Evolutionary conservation across 92 coral and sea anemone species (phyloP).

Genomic region (Siderastrea radians): DNA sequence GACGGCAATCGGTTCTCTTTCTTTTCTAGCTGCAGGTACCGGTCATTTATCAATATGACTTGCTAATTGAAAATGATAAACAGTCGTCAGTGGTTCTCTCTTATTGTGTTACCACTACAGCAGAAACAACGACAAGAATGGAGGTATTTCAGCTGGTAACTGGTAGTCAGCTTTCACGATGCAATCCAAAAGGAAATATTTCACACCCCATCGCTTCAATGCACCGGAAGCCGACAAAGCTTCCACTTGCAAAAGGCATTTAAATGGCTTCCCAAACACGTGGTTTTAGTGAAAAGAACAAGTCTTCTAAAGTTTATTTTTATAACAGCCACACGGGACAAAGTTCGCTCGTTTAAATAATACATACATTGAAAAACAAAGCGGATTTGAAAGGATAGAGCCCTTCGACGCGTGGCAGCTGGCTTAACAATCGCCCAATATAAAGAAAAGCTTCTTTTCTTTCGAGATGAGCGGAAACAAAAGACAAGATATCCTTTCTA

Average conservation of each 20-base stretch:
- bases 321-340: constrained; percentile 1
- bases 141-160: background rate
- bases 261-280: constrained; percentile 11
- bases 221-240: background rate
- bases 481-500: background rate
- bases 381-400: constrained; percentile 16
- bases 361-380: constrained; percentile 25
- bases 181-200: background rate
- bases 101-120: background rate
- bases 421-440: constrained; percentile 15
- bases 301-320: background rate
- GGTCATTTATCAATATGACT: background rate
- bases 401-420: constrained; percentile 48
- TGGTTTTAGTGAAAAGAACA: constrained; percentile 6
- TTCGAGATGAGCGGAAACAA: background rate
- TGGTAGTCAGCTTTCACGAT: background rate
- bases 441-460: background rate
- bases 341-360: constrained; percentile 50
- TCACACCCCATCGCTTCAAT: constrained; percentile 1
- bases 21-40: background rate
- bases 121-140: background rate
- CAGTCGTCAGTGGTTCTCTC: background rate
- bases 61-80: background rate
- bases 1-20: too few relatives aligned
- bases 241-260: background rate